Base-by-base conservation (phyloP, 2,113 vertebrate genomes). In the Rhipidura dahli region DNA sequence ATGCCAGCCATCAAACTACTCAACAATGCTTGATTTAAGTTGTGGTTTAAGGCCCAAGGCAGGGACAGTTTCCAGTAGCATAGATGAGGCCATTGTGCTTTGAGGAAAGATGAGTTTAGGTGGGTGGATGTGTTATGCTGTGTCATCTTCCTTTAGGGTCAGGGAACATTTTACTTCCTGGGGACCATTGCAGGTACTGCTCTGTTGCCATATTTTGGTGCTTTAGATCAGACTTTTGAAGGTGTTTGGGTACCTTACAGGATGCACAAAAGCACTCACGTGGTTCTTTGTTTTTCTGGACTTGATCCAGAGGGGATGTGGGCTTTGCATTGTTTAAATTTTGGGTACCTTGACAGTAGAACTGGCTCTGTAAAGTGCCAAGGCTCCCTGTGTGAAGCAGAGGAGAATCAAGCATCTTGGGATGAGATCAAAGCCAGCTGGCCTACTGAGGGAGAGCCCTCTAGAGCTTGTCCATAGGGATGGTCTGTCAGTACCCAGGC, bases 301-400 rank as follows among this genome's bases (percentile, higher is more conserved):
- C 80, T 63, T 83, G 68, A 66, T 92, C 64, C 86, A 93, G 75
- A 95, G 94, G 47, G 83, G 71, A 90, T 94, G 79, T 88, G 86
- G 83, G 45, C 39, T 90, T 88, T 59, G 16, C 27, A 15, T 13
- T 87, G 28, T 73, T 84, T 57, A 78, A 70, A 28, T 86, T 72
- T 75, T 88, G 45, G 7, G 49, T 69, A n/a, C 57, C 16, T 45
- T 57, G 54, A 57, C 37, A 39, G 45, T 45, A 59, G 71, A 71
- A 63, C 27, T 12, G n/a, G 50, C 42, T 10, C 40, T 45, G 15
- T 37, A 13, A 71, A 44, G 42, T 70, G 33, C 68, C 11, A 23
- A 39, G 49, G 63, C 57, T 82, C 5, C 31, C 59, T 50, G n/a
- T 47, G 47, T 63, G 63, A 71, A 73, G 83, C 42, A 89, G 59